Conservation (phyloP, 2,113 vertebrate species). For the rat (Rattus norvegicus) region GRCr8 NC_086029.1:42148001-42148500, state of each 20-base stretch:
- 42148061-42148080: constrained; percentile 59
- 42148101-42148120: constrained; percentile 60
- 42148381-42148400: neutral
- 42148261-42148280: neutral
- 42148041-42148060: constrained; percentile 51
- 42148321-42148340: neutral
- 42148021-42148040: constrained; percentile 62
- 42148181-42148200: constrained; percentile 3
- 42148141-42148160: constrained; percentile 63
- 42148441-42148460: no score
- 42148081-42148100: constrained; percentile 35
- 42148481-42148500: no score
- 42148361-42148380: neutral
- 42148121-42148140: constrained; percentile 68
- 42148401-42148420: no score
- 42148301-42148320: neutral
- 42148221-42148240: neutral
- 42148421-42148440: no score
- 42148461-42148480: no score
- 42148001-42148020: neutral
- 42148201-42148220: constrained; percentile 13
- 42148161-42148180: constrained; percentile 46
- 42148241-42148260: constrained; percentile 27
- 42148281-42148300: neutral
- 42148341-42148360: neutral